Conservation (phyloP, 2,888 invertebrate genomes). For the Xanthorhoe spadicearia region DNA sequence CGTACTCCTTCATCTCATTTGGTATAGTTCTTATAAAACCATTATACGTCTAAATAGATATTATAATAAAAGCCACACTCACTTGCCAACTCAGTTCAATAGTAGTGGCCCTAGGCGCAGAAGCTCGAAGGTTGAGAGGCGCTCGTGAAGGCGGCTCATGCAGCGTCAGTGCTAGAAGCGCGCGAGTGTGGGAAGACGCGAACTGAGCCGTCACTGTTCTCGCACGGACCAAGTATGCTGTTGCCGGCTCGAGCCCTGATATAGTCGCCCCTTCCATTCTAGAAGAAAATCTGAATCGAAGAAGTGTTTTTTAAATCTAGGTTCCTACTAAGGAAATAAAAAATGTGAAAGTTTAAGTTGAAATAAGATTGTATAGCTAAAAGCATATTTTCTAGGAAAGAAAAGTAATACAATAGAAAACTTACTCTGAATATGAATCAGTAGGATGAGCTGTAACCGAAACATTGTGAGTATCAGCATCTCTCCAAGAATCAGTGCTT, state of each 20-base stretch:
- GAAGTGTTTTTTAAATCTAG: constrained; percentile 5
- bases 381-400: background rate
- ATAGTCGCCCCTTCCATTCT: constrained; percentile 75
- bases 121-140: constrained; percentile 70
- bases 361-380: no score
- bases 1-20: no score
- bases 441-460: constrained; percentile 71
- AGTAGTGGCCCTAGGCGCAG: constrained; percentile 70
- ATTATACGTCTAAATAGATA: background rate
- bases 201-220: constrained; percentile 77
- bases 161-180: constrained; percentile 72
- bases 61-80: constrained; percentile 9
- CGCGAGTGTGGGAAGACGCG: constrained; percentile 75
- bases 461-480: constrained; percentile 84
- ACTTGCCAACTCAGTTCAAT: constrained; percentile 80
- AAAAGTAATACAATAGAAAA: background rate
- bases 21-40: no score
- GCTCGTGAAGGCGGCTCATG: constrained; percentile 78
- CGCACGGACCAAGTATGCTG: constrained; percentile 75
- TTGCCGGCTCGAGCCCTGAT: constrained; percentile 77
- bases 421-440: constrained; percentile 74
- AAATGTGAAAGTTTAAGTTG: no score
- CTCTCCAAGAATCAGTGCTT: constrained; percentile 83
- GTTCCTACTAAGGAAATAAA: no score
- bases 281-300: constrained; percentile 20